Base-by-base conservation (phyloP, 1,140 invertebrate species). In the Triops longicaudatus region DNA sequence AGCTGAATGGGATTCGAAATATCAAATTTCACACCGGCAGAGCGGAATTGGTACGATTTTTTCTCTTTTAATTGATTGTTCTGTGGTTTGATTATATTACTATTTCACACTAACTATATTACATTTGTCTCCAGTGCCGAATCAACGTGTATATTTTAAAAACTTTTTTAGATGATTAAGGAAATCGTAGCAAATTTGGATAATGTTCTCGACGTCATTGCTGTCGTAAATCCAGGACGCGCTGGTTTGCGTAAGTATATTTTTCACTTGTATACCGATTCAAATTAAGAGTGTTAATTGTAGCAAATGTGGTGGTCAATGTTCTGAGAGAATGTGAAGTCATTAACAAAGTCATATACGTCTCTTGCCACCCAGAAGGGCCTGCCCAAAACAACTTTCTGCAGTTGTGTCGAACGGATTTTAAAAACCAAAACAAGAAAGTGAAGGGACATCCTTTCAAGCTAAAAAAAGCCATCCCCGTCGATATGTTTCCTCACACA, bases 401-500 rank as follows among this genome's bases (percentile, higher is more conserved):
- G 14, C 83, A 85, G 82, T 79, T 84, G 10, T 80, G 76, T 44
- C 26, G 75, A 26, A 41, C 27, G 1, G 14, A 50, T 73, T 63
- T 63, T 14, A 63, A 17, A 9, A 63, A 22, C 50, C 75, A 44
- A 75, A 77, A 1, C 72, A 79, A 63, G 22, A 77, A 78, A 72
- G 41, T 76, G 10, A 31, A 77, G 26, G 78, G 78, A 11, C 11
- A 5, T 9, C 81, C 81, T 44, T 83, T 83, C 76, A 76, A 26
- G 37, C 77, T 83, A 26, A 78, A 74, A 41, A 76, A 78, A 11
- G 86, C 87, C 22, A 81, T 86, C 14, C 86, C 88, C 27, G 84
- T 90, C 4, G 89, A 90, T 80, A 80, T 89, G 81, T 90, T 89
- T 79, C 89, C 89, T 22, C 85, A 87, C 26, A 89, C 89, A 11